Percentiles rank a stretch among this genome's conserved stretches.
phyloP scores from a whole-genome alignment of 2,888 invertebrate species.

The Oscheius onirici region DNA sequence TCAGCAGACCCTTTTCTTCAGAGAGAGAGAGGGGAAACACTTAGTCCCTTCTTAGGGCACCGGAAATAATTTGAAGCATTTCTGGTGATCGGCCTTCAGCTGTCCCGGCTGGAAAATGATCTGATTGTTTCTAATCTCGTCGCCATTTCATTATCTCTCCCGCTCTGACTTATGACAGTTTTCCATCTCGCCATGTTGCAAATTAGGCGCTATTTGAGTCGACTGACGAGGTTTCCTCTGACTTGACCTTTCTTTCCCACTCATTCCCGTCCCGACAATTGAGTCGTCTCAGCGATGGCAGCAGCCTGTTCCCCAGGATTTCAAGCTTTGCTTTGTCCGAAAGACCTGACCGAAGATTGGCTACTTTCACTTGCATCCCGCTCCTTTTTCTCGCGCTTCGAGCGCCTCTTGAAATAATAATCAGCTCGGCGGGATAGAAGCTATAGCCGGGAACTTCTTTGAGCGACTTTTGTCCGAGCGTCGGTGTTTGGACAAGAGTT shows the following conservation, averaged over 20 bases:
- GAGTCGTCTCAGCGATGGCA: not conserved
- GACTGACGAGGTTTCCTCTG: too few species aligned
- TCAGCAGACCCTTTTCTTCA: slow-evolving; percentile 3
- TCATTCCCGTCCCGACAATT: not conserved
- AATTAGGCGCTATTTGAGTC: not conserved
- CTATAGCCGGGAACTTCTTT: not conserved
- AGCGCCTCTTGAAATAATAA: slow-evolving; percentile 8
- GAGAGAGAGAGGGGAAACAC: not conserved
- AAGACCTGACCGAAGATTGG: slow-evolving; percentile 15
- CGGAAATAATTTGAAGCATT: slow-evolving; percentile 14
- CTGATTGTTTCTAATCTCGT: not conserved
- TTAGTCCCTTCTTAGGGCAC: not conserved
- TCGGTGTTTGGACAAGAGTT: slow-evolving; percentile 6
- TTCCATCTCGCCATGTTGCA: not conserved
- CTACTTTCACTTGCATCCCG: slow-evolving; percentile 18
- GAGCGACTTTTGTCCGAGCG: not conserved
- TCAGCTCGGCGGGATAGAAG: not conserved
- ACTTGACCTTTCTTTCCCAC: not conserved
- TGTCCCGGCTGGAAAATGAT: not conserved
- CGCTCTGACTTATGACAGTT: too few species aligned
- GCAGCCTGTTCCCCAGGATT: not conserved
- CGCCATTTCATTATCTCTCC: not conserved
- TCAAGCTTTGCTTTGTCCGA: not conserved
- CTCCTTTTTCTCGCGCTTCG: not conserved
- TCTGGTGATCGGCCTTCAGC: not conserved